Evolutionary conservation across 2,888 invertebrate species (phyloP), one percentile per base, ranked within the genome.

Genomic region (Rhabditophanes sp.): DNA sequence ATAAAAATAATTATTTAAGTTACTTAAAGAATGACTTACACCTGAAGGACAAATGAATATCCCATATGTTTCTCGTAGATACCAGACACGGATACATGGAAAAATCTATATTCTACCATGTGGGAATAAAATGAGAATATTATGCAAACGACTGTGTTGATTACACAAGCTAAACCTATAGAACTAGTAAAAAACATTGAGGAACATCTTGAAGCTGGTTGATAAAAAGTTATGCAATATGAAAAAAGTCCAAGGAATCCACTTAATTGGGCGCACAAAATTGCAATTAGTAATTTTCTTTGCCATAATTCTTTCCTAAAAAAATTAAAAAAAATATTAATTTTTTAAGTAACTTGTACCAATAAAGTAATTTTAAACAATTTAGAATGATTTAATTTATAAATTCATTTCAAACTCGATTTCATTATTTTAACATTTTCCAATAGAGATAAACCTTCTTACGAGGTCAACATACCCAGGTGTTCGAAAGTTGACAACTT

Each of bases 101-200:
- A 59, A 41, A 59, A 59, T 21, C 59, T 47, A 25, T 59, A 59
- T 31, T 59, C 56, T 15, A 59, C 59, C 59, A 59, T 59, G 30
- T 55, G 50, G 3, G 58, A 48, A 33, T 53, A 47, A 9, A 55
- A 46, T 5, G 51, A 42, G 33, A 59, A 59, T 11, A 53, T 39
- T 18, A 51, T 25, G 11, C 52, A 39, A 32, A 47, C 33, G 15
- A 49, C 44, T 6, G 35, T 34, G 12, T 46, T 50, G 8, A 49
- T n/a, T 14, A 49, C 12, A 46, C 47, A 33, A 7, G 47, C 21
- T 12, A 46, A 14, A 4, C 19, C 29, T 12, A 53, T 30, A n/a
- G 25, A 25, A 20, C 14, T 33, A 17, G 36, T 20, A 17, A 41
- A 53, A 8, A 25, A 18, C 12, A 46, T 7, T 9, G 52, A 29